These are phyloP conservation scores for Spatulosminthurus flaviceps DNA, from an alignment of 2,888 invertebrate species.

Conservation along the genomic window DNA sequence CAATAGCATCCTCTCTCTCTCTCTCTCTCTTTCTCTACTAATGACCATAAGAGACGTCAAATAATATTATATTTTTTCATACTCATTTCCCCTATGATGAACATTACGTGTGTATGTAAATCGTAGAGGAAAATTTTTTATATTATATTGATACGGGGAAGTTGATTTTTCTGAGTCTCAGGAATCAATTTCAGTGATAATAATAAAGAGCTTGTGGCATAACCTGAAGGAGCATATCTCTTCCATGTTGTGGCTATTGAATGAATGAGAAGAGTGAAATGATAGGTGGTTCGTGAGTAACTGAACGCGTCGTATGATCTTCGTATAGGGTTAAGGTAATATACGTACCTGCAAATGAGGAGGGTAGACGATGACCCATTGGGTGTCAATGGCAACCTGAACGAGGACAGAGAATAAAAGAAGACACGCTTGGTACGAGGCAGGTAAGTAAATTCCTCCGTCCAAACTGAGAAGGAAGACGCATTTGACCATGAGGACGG, in stretches of 20 bases:
- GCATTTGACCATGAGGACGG: slow-evolving; percentile 90
- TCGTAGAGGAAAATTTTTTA: too few species aligned
- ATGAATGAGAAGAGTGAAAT: too few species aligned
- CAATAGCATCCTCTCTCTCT: too few species aligned
- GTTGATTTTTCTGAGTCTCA: not conserved
- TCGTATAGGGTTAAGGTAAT: too few species aligned
- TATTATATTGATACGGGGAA: too few species aligned
- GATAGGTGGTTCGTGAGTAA: too few species aligned
- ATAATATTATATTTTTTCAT: not conserved
- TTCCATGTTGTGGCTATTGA: too few species aligned
- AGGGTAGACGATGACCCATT: slow-evolving; percentile 61
- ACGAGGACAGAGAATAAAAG: slow-evolving; percentile 90
- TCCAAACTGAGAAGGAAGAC: slow-evolving; percentile 92
- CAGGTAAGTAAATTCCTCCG: slow-evolving; percentile 89
- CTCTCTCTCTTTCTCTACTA: too few species aligned
- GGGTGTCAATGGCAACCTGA: slow-evolving; percentile 68
- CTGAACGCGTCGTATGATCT: too few species aligned
- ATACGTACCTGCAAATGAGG: slow-evolving; percentile 58
- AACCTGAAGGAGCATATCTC: not conserved
- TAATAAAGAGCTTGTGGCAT: not conserved
- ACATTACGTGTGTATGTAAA: too few species aligned
- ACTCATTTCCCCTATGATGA: too few species aligned
- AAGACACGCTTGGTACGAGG: slow-evolving; percentile 87
- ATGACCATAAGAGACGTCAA: slow-evolving; percentile 18
- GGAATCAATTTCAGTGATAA: not conserved